These are phyloP conservation scores for Caprella mutica DNA, from an alignment of 2,888 invertebrate genomes.

Conservation along the genomic window DNA sequence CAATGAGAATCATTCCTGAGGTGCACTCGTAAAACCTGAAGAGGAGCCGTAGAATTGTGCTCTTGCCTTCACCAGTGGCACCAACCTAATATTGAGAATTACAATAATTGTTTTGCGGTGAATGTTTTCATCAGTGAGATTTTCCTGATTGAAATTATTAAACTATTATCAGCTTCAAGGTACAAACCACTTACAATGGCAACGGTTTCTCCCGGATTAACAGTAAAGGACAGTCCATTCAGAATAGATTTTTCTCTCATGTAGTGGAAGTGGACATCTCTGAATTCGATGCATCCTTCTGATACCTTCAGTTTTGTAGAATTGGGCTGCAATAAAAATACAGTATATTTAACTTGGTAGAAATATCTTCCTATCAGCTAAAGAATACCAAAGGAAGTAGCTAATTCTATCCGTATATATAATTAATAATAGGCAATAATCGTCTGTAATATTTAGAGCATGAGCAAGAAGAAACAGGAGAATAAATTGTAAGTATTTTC, in stretches of 20 bases:
- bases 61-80: slow-evolving; percentile 85
- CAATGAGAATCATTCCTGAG: slow-evolving; percentile 71
- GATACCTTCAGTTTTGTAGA: slow-evolving; percentile 59
- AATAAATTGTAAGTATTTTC: too few relatives aligned
- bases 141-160: neutral
- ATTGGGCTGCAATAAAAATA: slow-evolving; percentile 45
- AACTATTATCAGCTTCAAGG: slow-evolving; percentile 42
- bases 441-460: too few relatives aligned
- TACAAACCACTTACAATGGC: slow-evolving; percentile 39
- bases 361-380: too few relatives aligned
- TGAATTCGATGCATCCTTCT: slow-evolving; percentile 63
- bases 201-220: slow-evolving; percentile 71
- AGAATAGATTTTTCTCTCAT: slow-evolving; percentile 62
- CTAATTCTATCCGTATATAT: neutral
- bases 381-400: neutral
- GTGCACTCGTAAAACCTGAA: slow-evolving; percentile 95
- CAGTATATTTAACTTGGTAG: neutral
- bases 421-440: too few relatives aligned
- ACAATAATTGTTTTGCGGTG: neutral
- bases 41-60: slow-evolving; percentile 83
- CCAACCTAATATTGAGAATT: slow-evolving; percentile 53
- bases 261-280: slow-evolving; percentile 81
- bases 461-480: too few relatives aligned
- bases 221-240: slow-evolving; percentile 63
- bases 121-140: neutral